Evolutionary conservation across 2,797 vertebrate species (phyloP).

Genomic region (Neoniphon sammara): DNA sequence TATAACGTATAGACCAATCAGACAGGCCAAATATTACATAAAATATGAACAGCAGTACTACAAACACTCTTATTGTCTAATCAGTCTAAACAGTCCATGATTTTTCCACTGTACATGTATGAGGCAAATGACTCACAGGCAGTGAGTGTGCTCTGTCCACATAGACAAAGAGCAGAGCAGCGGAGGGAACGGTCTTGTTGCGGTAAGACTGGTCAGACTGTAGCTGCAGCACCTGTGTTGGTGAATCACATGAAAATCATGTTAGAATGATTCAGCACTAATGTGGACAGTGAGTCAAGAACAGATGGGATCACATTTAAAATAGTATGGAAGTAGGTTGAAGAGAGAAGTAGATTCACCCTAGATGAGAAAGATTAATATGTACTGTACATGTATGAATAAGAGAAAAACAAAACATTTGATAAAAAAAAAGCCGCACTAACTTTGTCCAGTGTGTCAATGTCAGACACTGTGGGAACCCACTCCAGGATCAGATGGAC

Average conservation of each 20-base stretch:
- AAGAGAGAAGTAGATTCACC: neutral
- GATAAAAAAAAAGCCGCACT: slow-evolving; percentile 13
- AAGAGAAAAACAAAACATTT: neutral
- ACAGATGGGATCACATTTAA: neutral
- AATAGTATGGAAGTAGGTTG: neutral
- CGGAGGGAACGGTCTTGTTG: slow-evolving; percentile 84
- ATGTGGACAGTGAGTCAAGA: neutral
- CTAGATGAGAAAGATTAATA: neutral
- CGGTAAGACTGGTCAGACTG: slow-evolving; percentile 85
- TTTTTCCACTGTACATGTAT: neutral
- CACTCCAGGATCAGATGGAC: slow-evolving; percentile 89
- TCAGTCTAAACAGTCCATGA: neutral
- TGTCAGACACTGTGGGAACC: slow-evolving; percentile 77
- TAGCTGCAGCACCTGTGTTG: slow-evolving; percentile 84
- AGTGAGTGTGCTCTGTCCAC: slow-evolving; percentile 85
- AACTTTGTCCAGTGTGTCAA: slow-evolving; percentile 84
- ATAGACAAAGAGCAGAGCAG: slow-evolving; percentile 88
- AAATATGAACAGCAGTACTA: too few relatives aligned
- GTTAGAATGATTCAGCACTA: slow-evolving; percentile 54
- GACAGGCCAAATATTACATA: neutral
- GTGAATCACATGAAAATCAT: slow-evolving; percentile 39
- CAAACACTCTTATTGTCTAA: neutral
- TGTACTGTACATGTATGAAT: neutral
- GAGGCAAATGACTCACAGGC: slow-evolving; percentile 80
- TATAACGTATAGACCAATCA: neutral